Base-by-base conservation (phyloP, 2,888 invertebrate genomes). In the Scaptodrosophila latifasciaeformis region DNA sequence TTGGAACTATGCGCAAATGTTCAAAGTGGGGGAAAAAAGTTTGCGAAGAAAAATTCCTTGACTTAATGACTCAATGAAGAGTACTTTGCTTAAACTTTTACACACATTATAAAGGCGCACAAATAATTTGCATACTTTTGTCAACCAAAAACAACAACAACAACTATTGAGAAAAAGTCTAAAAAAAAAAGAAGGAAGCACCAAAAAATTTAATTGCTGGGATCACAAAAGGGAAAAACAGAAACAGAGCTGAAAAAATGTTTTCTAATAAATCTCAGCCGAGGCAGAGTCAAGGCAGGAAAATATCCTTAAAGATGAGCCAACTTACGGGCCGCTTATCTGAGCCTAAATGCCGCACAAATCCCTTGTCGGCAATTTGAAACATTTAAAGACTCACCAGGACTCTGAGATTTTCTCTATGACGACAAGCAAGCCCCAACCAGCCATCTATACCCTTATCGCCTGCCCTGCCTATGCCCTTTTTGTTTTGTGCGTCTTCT, bases 361-460 rank as follows among this genome's bases (percentile, higher is more conserved):
- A 81, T 84, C 83, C 75, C 80, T 69, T 75, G 83, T 81, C 67
- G 77, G 75, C 82, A 74, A 83, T 83, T 81, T 81, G 70, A 82
- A 83, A 75, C 79, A 83, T 81, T 82, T 80, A 82, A 81, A 80
- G 71, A 71, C 72, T 62, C 12, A 12, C 4, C 12, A 47, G 4
- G 4, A 54, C 52, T 47, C 70, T 49, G 60, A 63, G 79, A 69
- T 72, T 66, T 27, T 37, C 27, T 43, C 39, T 9, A 29, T 27
- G 47, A 24, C 44, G 13, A 34, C 34, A 34, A 34, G 34, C 12
- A 34, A 34, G 34, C 13, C 12, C 13, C n/a, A n/a, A n/a, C n/a
- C n/a, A n/a, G n/a, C n/a, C n/a, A n/a, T n/a, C n/a, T n/a, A n/a
- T n/a, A n/a, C n/a, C n/a, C n/a, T 44, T 44, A 15, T 17, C 31